Evolutionary conservation across 2,113 vertebrate genomes (phyloP), one percentile per base, ranked within the genome.

Genomic region (Scopus umbretta): DNA sequence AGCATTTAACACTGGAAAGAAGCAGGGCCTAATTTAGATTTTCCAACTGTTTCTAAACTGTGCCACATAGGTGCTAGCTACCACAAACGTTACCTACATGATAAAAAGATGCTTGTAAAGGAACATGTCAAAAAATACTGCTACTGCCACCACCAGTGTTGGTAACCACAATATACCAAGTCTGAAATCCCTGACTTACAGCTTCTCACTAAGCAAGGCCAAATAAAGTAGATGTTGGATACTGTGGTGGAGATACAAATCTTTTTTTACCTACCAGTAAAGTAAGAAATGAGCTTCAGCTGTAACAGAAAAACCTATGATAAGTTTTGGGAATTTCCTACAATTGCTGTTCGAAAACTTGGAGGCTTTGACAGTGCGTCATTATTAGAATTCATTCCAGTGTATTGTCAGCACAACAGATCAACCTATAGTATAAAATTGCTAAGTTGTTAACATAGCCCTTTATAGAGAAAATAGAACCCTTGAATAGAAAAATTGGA

Each of bases 401-500:
- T 20, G 27, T 20, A 71, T 6, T n/a, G 23, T 19, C 40, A 63
- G 10, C 34, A 52, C 27, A 75, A 34, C 10, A 86, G 30, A 45
- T 0, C 22, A 42, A 26, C 7, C 15, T n/a, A 18, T 0, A 68
- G 8, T 9, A 52, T 1, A 52, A 84, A 62, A 32, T 3, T 30
- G 4, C 38, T 27, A 68, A 40, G 36, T 16, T 70, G 8, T 50
- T 82, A 88, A 79, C 16, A 36, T 1, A 87, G 45, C 19, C 16
- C 29, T 62, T 87, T 36, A 73, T 0, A 79, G 6, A 52, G 49
- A 62, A 94, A 88, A 88, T 1, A 56, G 42, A 84, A 26, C 7
- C 36, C n/a, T 13, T 30, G 15, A 75, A 87, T 2, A 78, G 20
- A 58, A 74, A 53, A 88, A 40, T 1, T 1, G 4, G 21, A 86